Evolutionary conservation across 2,888 invertebrate species (phyloP), one percentile per base, ranked within the genome.

Genomic region (Notodonta dromedarius): DNA sequence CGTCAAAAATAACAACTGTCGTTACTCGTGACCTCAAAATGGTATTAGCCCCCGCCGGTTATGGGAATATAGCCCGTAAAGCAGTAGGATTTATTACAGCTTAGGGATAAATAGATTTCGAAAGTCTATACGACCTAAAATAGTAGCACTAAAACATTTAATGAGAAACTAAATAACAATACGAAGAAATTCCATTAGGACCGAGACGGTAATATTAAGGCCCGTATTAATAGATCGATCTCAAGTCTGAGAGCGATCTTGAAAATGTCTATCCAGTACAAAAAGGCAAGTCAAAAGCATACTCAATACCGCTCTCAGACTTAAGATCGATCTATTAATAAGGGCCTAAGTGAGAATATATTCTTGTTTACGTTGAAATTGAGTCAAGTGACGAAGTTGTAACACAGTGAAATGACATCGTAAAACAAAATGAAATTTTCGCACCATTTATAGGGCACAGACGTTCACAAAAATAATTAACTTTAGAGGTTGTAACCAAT

Each of bases 351-450:
- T 24, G 24, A 24, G 24, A 24, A 79, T 67, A 80, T 74, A 75
- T 73, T 81, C 74, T 78, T 77, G 71, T 77, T 78, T 73, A 70
- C 70, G 71, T 74, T 71, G 66, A 51, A 55, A 60, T 58, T 44
- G 57, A 63, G 59, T 61, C 57, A 59, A 79, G 74, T 76, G 73
- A 70, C 70, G 74, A 80, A 77, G 77, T 80, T 80, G 77, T 74
- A 77, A 67, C 74, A 64, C 65, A 74, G 66, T 69, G 70, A 76
- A 83, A 84, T 76, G 71, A 72, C 71, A 69, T 83, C 84, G 80
- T 87, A 85, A 88, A 88, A 84, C 75, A 73, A 71, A 82, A 82
- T 83, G 78, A 85, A 85, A 85, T 76, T 76, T 73, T 77, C 73
- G 74, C 71, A 64, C 66, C 62, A 67, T 74, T 75, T 75, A 69